Conservation (phyloP, 2,113 vertebrate species). For the Cisticola juncidis region DNA sequence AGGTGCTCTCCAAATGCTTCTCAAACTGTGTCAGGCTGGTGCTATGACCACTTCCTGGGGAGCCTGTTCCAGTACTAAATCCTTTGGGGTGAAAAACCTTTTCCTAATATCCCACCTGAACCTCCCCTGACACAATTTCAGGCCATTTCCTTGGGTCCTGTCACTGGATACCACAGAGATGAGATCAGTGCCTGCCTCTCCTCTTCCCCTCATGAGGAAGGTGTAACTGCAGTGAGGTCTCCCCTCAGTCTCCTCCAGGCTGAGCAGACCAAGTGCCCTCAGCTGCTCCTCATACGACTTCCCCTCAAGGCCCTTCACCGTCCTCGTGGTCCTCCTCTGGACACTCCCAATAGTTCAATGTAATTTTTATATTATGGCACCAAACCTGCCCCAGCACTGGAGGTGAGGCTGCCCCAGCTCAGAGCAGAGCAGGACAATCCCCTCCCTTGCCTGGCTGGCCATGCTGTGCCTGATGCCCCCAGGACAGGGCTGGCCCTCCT, state of each 20-base stretch:
- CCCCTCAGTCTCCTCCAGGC: neutral
- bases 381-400: accelerated
- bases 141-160: accelerated
- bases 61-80: neutral
- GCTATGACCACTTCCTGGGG: neutral
- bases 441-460: accelerated
- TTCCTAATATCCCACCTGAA: neutral
- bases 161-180: neutral
- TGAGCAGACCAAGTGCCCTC: neutral
- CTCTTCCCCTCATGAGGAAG: neutral
- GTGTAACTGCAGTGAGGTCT: neutral
- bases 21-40: neutral
- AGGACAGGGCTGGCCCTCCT: neutral
- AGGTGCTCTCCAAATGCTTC: neutral
- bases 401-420: accelerated
- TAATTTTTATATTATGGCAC: accelerated
- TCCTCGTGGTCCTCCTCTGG: accelerated
- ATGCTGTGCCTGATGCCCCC: neutral
- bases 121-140: neutral
- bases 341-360: neutral
- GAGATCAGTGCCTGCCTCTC: neutral
- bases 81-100: neutral
- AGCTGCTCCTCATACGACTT: accelerated
- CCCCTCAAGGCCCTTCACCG: neutral
- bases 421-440: neutral